Evolutionary conservation across 2,797 vertebrate genomes (phyloP).

Genomic region (Chloroceryle inda): DNA sequence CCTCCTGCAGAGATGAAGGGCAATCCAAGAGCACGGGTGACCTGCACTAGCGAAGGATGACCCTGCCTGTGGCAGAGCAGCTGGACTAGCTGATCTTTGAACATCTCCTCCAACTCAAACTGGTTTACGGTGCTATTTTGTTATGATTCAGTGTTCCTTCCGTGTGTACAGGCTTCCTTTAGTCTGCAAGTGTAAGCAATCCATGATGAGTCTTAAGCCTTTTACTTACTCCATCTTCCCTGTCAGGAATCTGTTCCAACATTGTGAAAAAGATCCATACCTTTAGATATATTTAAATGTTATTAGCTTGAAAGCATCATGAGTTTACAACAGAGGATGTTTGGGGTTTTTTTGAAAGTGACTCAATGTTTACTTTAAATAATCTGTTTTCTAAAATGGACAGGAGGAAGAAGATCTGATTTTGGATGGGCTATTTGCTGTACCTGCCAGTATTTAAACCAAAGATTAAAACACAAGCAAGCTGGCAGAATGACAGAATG

Average conservation of each 20-base stretch:
- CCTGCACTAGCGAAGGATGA: background rate
- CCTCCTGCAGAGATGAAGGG: background rate
- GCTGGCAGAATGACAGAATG: background rate
- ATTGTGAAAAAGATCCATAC: background rate
- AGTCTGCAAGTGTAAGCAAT: background rate
- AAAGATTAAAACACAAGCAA: background rate
- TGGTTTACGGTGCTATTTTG: background rate
- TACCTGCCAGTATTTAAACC: background rate
- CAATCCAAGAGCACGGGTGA: background rate
- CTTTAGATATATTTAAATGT: background rate
- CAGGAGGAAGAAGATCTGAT: background rate
- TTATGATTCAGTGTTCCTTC: background rate
- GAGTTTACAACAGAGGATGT: background rate
- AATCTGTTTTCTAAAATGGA: background rate
- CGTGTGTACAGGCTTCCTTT: background rate
- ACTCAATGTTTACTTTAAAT: background rate
- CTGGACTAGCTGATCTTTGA: background rate
- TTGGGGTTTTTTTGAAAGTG: background rate
- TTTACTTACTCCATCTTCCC: background rate
- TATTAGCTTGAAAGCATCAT: background rate
- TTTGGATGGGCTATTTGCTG: background rate
- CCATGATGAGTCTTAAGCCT: background rate
- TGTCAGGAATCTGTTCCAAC: background rate
- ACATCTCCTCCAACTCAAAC: background rate
- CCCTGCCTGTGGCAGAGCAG: rapidly evolving